Base-by-base conservation (phyloP, 1,140 invertebrate species). In the Manduca sexta region DNA sequence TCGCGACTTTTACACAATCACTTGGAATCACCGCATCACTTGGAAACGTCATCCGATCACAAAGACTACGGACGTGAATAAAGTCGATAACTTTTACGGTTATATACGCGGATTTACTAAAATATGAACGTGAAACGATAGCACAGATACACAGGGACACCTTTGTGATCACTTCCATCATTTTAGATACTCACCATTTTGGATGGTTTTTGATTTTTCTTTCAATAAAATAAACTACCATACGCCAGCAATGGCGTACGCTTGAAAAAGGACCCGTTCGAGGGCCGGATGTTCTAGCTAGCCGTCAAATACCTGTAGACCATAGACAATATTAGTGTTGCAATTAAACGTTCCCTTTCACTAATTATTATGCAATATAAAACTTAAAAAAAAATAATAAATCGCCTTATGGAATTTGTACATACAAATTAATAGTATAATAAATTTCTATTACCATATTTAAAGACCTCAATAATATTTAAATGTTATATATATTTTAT, bases 201-300 rank as follows among this genome's bases (percentile, higher is more conserved):
- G 92, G 93, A 94, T 94, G 93, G 91, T 92, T 89, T 86, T 78
- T 80, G 93, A 94, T 94, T 91, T 89, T 88, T 78, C 88, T 87
- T 86, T 86, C 84, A 87, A 87, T 87, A 85, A 88, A 84, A 86
- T 87, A 90, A 90, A 89, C 89, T 86, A 92, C 91, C 88, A 92
- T 92, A 91, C 92, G 91, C 91, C 92, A 92, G 89, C 90, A 89
- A 92, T 92, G 92, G 92, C 92, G 92, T 91, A 92, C 91, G 91
- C 91, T 90, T 91, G 86, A 87, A 87, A 88, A 88, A 89, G 88
- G 86, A 85, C 87, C 75, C 76, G 58, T 68, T 58, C 61, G 66
- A 69, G 58, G 60, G 64, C 71, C 74, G 76, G 74, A 83, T 80
- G 57, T 76, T 50, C 56, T 58, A 61, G 60, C 57, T 58, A 71